These are phyloP conservation scores for Alentia gelatinosa DNA, from an alignment of 2,888 invertebrate genomes.

Conservation along the genomic window DNA sequence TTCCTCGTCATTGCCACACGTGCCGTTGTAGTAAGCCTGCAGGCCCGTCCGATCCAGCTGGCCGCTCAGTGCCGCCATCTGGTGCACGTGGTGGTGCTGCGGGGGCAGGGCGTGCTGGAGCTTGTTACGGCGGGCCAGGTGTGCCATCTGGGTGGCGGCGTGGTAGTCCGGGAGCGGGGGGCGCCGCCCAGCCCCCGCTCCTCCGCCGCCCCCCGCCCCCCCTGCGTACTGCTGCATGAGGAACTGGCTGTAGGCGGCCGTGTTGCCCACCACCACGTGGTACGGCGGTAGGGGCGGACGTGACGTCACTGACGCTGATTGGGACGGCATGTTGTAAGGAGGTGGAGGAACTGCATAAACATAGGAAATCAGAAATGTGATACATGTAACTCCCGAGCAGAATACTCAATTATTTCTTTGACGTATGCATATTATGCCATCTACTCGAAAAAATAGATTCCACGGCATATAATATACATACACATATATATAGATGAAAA, in stretches of 20 bases:
- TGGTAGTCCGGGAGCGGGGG: slow-evolving; percentile 88
- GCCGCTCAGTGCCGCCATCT: not conserved
- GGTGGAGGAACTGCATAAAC: slow-evolving; percentile 34
- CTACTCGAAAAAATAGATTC: no score
- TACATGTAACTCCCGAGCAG: no score
- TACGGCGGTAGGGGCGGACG: slow-evolving; percentile 78
- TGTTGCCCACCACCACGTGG: slow-evolving; percentile 76
- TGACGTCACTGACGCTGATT: not conserved
- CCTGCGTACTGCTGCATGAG: slow-evolving; percentile 56
- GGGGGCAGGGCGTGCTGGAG: slow-evolving; percentile 78
- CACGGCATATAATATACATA: no score
- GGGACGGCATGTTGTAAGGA: slow-evolving; percentile 19
- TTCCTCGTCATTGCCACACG: not conserved
- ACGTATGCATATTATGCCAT: no score
- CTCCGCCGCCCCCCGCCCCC: slow-evolving; percentile 9
- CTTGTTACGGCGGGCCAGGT: slow-evolving; percentile 81
- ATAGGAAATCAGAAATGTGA: no score
- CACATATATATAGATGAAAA: no score
- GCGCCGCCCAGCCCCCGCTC: slow-evolving; percentile 82
- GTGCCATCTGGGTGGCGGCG: slow-evolving; percentile 91
- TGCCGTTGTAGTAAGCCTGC: not conserved
- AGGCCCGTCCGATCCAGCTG: not conserved
- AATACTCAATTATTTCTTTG: no score
- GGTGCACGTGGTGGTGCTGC: slow-evolving; percentile 3
- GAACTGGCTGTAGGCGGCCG: slow-evolving; percentile 59